A percentile compares a stretch with the other conserved stretches of the same genome.
phyloP scores from a whole-genome alignment of 2,113 vertebrate genomes.

The Pyxicephalus adspersus region DNA sequence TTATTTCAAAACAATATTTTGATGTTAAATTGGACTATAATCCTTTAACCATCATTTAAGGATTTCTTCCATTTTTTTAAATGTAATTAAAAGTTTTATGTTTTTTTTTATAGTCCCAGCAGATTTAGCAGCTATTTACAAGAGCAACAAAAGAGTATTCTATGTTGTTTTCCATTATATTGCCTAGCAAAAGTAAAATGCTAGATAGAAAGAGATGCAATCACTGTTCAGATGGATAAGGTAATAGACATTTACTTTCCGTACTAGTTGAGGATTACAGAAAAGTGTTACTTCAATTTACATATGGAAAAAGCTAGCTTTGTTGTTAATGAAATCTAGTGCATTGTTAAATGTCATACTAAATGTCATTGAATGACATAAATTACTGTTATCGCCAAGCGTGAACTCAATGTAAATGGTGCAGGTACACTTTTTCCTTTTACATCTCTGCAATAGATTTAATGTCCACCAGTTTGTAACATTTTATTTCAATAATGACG shows the following conservation, averaged over 20 bases:
- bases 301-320: constrained; percentile 41
- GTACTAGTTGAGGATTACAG: constrained; percentile 19
- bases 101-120: no score
- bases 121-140: no score
- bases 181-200: background rate
- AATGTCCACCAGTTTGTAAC: constrained; percentile 2
- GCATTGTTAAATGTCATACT: constrained; percentile 58
- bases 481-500: constrained; percentile 2
- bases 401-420: constrained; percentile 44
- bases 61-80: no score
- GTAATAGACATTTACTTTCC: constrained; percentile 27
- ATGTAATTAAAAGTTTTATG: no score
- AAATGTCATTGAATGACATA: constrained; percentile 59
- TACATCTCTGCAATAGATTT: background rate
- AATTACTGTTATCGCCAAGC: constrained; percentile 51
- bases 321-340: constrained; percentile 14
- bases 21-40: no score
- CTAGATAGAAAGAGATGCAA: background rate
- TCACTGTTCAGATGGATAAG: background rate
- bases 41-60: no score
- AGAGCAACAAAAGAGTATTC: no score
- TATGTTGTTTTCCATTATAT: no score
- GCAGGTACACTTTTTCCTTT: constrained; percentile 19
- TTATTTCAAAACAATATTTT: no score
- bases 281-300: constrained; percentile 42